Evolutionary conservation across 2,797 vertebrate genomes (phyloP), one percentile per base, ranked within the genome.

Genomic region (Melanotaenia parkinsoni): DNA sequence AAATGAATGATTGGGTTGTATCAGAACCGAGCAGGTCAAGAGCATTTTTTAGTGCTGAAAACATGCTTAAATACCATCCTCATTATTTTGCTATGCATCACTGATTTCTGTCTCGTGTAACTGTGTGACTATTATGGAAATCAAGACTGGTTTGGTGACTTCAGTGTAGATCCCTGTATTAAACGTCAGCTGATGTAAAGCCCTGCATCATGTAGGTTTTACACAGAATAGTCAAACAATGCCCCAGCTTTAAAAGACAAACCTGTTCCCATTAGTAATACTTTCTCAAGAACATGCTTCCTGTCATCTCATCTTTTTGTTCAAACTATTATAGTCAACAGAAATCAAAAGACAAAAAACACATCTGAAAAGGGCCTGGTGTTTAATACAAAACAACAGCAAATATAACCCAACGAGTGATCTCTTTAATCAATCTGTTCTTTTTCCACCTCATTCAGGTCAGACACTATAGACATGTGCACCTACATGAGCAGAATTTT

Each of bases 211-310:
- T 26, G 24, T 67, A 45, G 47, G 33, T 22, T 67, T 40, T 18
- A 63, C 47, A 43, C 35, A 20, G 65, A 58, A 64, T 6, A 26
- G 71, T 78, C 64, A 62, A 74, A 84, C 66, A n/a, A 70, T 57
- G 35, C 32, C 43, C 38, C 4, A 24, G 30, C 20, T 47, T 22
- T 26, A 4, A 70, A 65, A 63, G 61, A 18, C 12, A 67, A 88
- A 81, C 69, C 50, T 82, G 65, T 77, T 83, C 62, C 45, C 37
- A 43, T 57, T 20, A 47, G 47, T 20, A 32, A 64, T 22, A 38
- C 35, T 12, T 10, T 22, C 40, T 26, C n/a, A 22, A 2, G 0
- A 68, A 47, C 26, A 54, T 43, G 38, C 18, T 13, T 65, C 30
- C 37, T 37, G 14, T 56, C 11, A 57, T 68, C 30, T 53, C n/a